These are phyloP conservation scores for Araneus ventricosus DNA, from an alignment of 1,140 invertebrate species.

Conservation along the genomic window DNA sequence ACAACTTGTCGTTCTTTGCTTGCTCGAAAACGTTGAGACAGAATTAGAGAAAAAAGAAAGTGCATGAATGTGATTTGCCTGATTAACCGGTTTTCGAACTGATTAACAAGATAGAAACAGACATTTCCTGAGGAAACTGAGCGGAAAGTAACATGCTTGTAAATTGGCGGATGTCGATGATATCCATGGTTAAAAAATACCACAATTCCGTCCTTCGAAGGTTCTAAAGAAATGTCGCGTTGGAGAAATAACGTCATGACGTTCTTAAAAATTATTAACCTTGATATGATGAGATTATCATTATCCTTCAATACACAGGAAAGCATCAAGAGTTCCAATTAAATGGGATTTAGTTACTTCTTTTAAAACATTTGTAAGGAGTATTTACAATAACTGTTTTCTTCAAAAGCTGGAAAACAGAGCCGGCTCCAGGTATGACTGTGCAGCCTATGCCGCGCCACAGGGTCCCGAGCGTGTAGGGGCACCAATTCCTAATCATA, in stretches of 20 bases:
- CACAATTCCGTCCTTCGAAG: background rate
- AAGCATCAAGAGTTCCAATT: too few species aligned
- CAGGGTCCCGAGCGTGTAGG: too few species aligned
- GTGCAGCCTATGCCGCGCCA: too few species aligned
- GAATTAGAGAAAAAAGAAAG: background rate
- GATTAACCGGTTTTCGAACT: conserved; percentile 45
- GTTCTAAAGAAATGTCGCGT: background rate
- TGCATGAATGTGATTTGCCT: background rate
- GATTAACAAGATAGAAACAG: conserved; percentile 21
- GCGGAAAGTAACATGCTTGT: background rate
- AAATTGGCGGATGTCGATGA: background rate
- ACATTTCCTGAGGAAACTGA: conserved; percentile 25
- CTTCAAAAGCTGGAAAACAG: too few species aligned
- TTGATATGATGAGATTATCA: too few species aligned
- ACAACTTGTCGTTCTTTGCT: background rate
- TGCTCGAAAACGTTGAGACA: background rate
- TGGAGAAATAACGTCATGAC: background rate
- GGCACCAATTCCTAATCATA: too few species aligned
- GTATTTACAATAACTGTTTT: too few species aligned
- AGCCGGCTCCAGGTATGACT: too few species aligned
- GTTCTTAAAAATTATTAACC: background rate
- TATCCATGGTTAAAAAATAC: too few species aligned
- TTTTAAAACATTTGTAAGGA: too few species aligned
- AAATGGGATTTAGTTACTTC: too few species aligned
- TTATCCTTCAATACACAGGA: too few species aligned